Evolutionary conservation across 2,888 invertebrate species (phyloP).

Genomic region (Lasioglossum calceatum): DNA sequence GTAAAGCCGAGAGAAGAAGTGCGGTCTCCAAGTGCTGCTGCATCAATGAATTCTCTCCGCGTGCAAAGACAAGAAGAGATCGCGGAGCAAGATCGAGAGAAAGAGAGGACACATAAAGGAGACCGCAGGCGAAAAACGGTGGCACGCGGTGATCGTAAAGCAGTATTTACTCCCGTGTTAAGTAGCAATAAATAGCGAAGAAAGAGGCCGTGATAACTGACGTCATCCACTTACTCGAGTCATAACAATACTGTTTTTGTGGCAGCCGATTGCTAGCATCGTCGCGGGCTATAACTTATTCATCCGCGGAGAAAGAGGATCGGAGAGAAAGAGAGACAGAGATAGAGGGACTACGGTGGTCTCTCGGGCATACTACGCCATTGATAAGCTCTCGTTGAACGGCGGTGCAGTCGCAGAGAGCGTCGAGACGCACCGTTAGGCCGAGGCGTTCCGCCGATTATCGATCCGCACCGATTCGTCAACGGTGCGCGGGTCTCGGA

Average conservation of each 20-base stretch:
- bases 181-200: slow-evolving; percentile 64
- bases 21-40: neutral
- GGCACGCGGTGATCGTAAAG: slow-evolving; percentile 33
- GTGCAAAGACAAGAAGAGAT: neutral
- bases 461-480: slow-evolving; percentile 41
- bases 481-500: neutral
- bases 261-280: slow-evolving; percentile 62
- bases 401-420: slow-evolving; percentile 37
- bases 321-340: neutral
- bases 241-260: slow-evolving; percentile 69
- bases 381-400: slow-evolving; percentile 64
- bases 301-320: slow-evolving; percentile 50
- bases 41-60: slow-evolving; percentile 2
- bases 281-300: slow-evolving; percentile 61
- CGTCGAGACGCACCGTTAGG: slow-evolving; percentile 28
- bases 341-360: slow-evolving; percentile 12
- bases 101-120: neutral
- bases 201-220: slow-evolving; percentile 63
- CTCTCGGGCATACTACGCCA: slow-evolving; percentile 56
- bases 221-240: slow-evolving; percentile 63
- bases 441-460: slow-evolving; percentile 28
- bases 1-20: neutral
- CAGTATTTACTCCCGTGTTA: slow-evolving; percentile 57
- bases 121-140: neutral
- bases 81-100: neutral